Evolutionary conservation across 2,797 vertebrate genomes (phyloP).

Genomic region (Vespertilio murinus): DNA sequence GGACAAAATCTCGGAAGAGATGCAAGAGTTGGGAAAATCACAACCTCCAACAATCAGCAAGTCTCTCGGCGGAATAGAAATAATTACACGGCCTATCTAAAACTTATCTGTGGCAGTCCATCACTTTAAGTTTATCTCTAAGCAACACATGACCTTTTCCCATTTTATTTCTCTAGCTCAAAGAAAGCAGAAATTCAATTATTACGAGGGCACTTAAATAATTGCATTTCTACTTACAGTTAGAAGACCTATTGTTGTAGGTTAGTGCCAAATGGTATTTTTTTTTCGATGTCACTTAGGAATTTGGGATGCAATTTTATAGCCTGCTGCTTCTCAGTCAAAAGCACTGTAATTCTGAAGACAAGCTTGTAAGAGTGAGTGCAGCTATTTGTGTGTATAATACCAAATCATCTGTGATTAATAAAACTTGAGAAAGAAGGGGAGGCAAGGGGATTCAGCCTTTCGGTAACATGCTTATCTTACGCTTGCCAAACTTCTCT

Average conservation of each 20-base stretch:
- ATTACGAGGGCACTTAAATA: not conserved
- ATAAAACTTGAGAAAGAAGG: conserved; percentile 62
- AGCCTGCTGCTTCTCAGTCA: not conserved
- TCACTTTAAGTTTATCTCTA: not conserved
- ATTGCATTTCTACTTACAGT: conserved; percentile 43
- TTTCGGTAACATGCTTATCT: conserved; percentile 54
- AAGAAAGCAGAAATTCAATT: not conserved
- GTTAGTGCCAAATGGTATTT: not conserved
- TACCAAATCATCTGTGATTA: conserved; percentile 54
- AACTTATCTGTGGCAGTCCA: not conserved
- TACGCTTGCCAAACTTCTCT: conserved; percentile 66
- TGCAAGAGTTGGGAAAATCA: not conserved
- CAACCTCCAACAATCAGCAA: not conserved
- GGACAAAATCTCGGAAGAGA: not conserved
- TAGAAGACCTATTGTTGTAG: conserved; percentile 24
- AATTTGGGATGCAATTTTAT: not conserved
- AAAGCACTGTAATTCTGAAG: not conserved
- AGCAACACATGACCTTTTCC: not conserved
- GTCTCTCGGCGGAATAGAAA: not conserved
- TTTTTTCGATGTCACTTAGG: conserved; percentile 21
- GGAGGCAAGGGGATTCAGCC: not conserved
- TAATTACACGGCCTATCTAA: not conserved
- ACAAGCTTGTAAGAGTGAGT: conserved; percentile 13
- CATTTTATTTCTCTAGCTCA: not conserved
- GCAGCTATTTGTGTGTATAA: not conserved